Conservation (phyloP, 2,113 vertebrate species). For the Mustelus asterias region DNA sequence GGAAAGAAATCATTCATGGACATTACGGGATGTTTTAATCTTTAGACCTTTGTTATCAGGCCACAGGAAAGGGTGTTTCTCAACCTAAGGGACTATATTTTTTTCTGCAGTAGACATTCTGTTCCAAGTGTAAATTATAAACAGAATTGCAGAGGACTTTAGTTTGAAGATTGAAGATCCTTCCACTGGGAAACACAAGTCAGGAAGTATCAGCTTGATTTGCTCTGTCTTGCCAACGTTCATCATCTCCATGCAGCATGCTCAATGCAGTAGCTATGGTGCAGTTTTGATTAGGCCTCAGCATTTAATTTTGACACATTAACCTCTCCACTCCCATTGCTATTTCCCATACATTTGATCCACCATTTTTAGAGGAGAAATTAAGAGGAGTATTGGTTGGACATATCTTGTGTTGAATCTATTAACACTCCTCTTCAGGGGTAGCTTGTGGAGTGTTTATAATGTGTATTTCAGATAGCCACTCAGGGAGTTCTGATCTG, state of each 20-base stretch:
- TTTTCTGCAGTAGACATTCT: neutral
- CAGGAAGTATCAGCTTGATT: neutral
- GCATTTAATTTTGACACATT: neutral
- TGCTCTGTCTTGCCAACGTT: neutral
- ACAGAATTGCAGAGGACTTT: neutral
- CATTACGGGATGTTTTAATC: neutral
- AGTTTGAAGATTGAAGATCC: conserved; percentile 2
- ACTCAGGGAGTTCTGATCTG: neutral
- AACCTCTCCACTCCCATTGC: neutral
- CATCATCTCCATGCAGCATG: neutral
- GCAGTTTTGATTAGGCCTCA: neutral
- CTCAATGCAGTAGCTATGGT: neutral
- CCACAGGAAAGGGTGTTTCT: conserved; percentile 25
- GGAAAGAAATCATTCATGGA: neutral
- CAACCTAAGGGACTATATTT: neutral
- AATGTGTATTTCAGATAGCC: neutral
- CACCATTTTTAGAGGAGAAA: neutral
- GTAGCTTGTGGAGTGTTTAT: neutral
- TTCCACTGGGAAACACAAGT: neutral
- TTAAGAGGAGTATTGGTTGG: neutral
- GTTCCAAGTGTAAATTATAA: neutral
- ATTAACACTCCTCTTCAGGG: neutral
- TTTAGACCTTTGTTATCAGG: neutral
- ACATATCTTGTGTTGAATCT: neutral
- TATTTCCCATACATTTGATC: neutral